Base-by-base conservation (phyloP, 1,140 invertebrate species). In the Copidosoma floridanum region DNA sequence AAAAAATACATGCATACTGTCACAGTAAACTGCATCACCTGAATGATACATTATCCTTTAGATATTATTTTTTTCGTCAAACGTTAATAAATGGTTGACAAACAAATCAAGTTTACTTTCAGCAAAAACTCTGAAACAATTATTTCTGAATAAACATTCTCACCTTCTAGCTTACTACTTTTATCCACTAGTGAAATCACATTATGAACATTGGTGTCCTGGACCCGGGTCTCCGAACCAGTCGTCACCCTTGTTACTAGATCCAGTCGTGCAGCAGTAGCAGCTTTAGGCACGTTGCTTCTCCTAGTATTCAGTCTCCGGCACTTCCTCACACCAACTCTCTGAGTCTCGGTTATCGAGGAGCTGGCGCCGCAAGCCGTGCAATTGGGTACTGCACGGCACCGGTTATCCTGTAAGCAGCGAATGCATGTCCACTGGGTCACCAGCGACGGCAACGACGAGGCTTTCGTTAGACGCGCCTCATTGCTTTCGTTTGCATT, bases 351-450 rank as follows among this genome's bases (percentile, higher is more conserved):
- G 8, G 71, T 70, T 65, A 76, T 75, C 7, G 72, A 73, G 7
- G 74, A 77, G 68, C 70, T 77, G 14, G 77, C 77, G 35, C 74
- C 76, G 32, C 79, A 81, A 16, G 77, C 79, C 48, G 75, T 71
- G 64, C 79, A 81, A 64, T 71, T 65, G 32, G 72, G 64, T 32
- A 70, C 67, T 18, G 75, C 73, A 47, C 73, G 77, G 64, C 72
- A 77, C 53, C 64, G 75, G 55, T 81, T 81, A 23, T 72, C 65
- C 40, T 77, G 67, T 10, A 81, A 59, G 64, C 79, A 81, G 52
- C 79, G 75, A 60, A 81, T 75, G 37, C 79, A 81, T 47, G 73
- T 79, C 79, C 79, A 81, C 59, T 71, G 72, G n/a, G 68, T 71
- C 20, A 76, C 68, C 48, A 81, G 64, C 5, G 70, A 71, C 18